Base-by-base conservation (phyloP, 2,888 invertebrate genomes). In the Acronicta leporina region DNA sequence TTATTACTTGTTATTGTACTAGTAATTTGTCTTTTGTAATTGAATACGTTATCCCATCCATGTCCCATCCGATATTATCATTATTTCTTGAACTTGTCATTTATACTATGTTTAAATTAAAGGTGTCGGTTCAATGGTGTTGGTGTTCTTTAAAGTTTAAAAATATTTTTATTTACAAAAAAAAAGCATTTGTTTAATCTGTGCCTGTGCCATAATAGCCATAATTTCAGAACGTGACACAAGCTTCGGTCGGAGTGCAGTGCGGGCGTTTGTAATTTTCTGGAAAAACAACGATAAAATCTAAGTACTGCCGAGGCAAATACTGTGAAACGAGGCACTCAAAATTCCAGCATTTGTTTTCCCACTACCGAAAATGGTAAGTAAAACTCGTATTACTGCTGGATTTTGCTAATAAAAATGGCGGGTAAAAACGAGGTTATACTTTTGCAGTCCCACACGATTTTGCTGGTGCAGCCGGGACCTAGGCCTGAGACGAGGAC, bases 401-500 rank as follows among this genome's bases (percentile, higher is more conserved):
- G 25, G 41, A 66, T 55, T 57, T 49, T 44, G 14, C 11, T 52
- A 53, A 46, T 52, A 57, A 58, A 71, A 77, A 77, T 77, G 77
- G 77, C 75, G 76, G 77, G 77, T 75, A 77, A 77, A 33, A 73
- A 51, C 25, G 68, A 77, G 76, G 76, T 77, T 77, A n/a, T n/a
- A 83, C 81, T 79, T 58, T 95, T 82, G 67, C 89, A 97, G 99
- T 97, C 98, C n/a, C 99, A 99, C 94, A 99, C 99, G 66, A 99
- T 99, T 88, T 95, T 99, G 63, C 92, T 99, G 72, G 98, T 99
- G 7, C 99, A 99, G 89, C 98, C 99, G 1, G 98, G 98, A 2
- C 95, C 95, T 0, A 97, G 98, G 84, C 98, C 99, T 16, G 99
- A 99, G 91, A 99, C 99, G 0, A 96, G 99, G 70, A 99, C 99